These are phyloP conservation scores for Charina bottae DNA, from an alignment of 2,113 vertebrate genomes.

Conservation along the genomic window DNA sequence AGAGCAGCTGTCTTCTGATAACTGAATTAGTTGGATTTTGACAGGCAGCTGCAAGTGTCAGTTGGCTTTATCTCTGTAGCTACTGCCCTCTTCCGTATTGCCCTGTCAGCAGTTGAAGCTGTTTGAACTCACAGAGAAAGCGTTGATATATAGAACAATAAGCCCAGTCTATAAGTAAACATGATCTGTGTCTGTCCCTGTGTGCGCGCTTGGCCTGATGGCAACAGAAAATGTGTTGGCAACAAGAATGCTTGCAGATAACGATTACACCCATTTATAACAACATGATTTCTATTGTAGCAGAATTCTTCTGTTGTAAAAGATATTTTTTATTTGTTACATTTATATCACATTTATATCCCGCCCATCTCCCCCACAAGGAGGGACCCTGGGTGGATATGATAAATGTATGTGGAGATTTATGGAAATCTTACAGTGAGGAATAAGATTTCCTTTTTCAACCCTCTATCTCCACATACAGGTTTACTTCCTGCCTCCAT, in stretches of 20 bases:
- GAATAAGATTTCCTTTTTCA: not conserved
- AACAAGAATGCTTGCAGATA: not conserved
- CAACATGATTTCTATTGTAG: not conserved
- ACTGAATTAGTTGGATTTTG: conserved; percentile 28
- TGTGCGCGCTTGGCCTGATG: not conserved
- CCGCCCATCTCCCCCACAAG: too few relatives aligned
- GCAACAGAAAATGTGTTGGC: not conserved
- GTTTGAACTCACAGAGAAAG: not conserved
- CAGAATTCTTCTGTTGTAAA: not conserved
- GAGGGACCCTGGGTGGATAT: too few relatives aligned
- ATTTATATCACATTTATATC: too few relatives aligned
- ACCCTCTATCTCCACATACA: not conserved
- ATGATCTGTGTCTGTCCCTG: too few relatives aligned
- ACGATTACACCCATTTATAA: not conserved
- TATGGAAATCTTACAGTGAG: not conserved
- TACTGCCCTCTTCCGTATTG: conserved; percentile 6
- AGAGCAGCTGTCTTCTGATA: conserved; percentile 53
- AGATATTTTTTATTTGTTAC: too few relatives aligned
- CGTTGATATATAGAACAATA: not conserved
- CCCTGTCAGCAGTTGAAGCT: not conserved
- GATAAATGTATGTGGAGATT: not conserved
- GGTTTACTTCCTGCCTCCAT: not conserved
- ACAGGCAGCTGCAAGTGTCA: conserved; percentile 6
- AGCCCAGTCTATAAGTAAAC: not conserved
- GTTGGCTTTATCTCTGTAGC: not conserved